Conservation (phyloP, 2,888 invertebrate species). For the Melipona bicolor region DNA sequence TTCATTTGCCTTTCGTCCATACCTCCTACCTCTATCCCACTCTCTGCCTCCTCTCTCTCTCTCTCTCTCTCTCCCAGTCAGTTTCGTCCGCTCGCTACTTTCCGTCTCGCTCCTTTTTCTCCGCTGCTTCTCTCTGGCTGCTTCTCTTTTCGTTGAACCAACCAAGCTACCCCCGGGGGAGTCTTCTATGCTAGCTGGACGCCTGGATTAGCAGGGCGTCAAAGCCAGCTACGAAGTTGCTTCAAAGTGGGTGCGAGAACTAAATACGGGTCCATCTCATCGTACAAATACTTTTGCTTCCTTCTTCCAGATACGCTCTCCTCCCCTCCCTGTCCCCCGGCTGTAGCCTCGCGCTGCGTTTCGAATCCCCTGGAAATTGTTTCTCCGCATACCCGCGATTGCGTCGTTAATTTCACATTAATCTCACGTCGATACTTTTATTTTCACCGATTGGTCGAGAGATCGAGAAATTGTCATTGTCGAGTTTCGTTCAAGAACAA, state of each 20-base stretch:
- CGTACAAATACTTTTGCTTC: constrained; percentile 36
- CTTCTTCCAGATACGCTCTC: constrained; percentile 2
- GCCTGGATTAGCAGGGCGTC: constrained; percentile 80
- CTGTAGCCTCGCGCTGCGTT: background rate
- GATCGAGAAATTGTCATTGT: too few relatives aligned
- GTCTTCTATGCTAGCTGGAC: constrained; percentile 70
- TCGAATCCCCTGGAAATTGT: background rate
- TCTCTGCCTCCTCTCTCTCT: background rate
- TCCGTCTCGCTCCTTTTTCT: constrained; percentile 42
- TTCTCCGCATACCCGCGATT: too few relatives aligned
- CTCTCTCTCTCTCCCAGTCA: constrained; percentile 16
- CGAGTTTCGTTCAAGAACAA: too few relatives aligned
- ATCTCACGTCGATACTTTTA: too few relatives aligned
- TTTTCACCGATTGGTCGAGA: too few relatives aligned
- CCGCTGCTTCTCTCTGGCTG: constrained; percentile 56
- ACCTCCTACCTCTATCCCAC: constrained; percentile 53
- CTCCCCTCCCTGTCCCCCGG: background rate
- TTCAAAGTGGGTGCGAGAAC: constrained; percentile 70
- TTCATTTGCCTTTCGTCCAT: constrained; percentile 83
- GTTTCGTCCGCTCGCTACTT: constrained; percentile 38
- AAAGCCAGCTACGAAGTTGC: constrained; percentile 76
- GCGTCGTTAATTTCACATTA: too few relatives aligned
- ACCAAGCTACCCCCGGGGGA: constrained; percentile 57
- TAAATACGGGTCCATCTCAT: constrained; percentile 66
- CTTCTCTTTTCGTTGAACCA: constrained; percentile 62